phyloP scores from a whole-genome alignment of 2,797 vertebrate species.

The Enteromius fasciolatus region DNA sequence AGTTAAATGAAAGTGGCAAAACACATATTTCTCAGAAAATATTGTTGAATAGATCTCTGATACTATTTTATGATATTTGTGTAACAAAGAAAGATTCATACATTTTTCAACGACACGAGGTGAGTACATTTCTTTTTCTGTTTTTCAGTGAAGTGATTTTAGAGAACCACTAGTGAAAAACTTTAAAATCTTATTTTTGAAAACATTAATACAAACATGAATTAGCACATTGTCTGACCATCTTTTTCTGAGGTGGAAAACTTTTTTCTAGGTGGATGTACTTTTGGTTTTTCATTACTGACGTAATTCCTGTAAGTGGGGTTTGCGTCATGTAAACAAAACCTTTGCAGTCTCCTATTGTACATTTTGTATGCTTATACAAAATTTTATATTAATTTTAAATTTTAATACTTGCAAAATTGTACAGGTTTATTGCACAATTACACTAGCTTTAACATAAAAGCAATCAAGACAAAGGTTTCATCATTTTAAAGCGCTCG shows the following conservation, averaged over 20 bases:
- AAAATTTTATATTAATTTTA: not conserved
- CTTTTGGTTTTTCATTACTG: not conserved
- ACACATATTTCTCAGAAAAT: not conserved
- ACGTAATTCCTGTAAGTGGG: not conserved
- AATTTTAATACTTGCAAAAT: not conserved
- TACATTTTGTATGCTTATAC: not conserved
- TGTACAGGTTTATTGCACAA: not conserved
- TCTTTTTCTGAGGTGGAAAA: slow-evolving; percentile 3
- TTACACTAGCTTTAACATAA: too few relatives aligned
- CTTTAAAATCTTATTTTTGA: not conserved
- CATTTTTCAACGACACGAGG: not conserved
- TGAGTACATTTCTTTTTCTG: not conserved
- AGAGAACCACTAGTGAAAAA: not conserved
- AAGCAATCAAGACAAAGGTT: too few relatives aligned
- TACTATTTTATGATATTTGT: not conserved
- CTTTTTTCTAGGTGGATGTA: not conserved
- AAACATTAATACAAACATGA: not conserved
- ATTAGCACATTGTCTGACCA: not conserved
- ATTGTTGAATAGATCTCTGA: not conserved
- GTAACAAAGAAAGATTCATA: not conserved
- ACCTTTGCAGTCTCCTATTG: not conserved
- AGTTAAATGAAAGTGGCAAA: not conserved
- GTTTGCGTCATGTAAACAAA: not conserved
- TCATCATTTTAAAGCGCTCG: too few relatives aligned
- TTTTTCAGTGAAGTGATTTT: not conserved